Base-by-base conservation (phyloP, 1,140 invertebrate genomes). In the Cotesia vestalis region DNA sequence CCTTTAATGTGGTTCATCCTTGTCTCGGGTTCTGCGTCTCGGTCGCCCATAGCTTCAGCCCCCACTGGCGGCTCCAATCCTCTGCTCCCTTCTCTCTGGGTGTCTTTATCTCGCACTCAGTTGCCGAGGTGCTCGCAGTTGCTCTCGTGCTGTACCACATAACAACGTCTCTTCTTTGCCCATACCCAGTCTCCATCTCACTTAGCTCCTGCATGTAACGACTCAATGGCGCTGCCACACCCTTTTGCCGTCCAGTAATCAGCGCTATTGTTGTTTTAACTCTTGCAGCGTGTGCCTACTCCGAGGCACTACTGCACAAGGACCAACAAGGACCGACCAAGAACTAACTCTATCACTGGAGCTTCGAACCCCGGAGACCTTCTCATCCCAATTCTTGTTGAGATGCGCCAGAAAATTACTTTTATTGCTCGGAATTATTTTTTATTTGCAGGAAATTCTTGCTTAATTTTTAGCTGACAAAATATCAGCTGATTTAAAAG, bases 201-300 rank as follows among this genome's bases (percentile, higher is more conserved):
- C 79, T 82, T 76, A 81, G 82, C 85, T 83, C 74, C 82, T 83
- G 83, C 80, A 80, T 84, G 80, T 85, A 84, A 85, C 85, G 81
- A 85, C 83, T 85, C 82, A 84, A 85, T 86, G 85, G 83, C 80
- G 83, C 80, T 83, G 84, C 85, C 84, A 85, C 85, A 84, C 85
- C 85, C 84, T 85, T 85, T 84, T 78, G 78, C 81, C 83, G 81
- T 84, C 81, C 81, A 82, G 81, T 85, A 86, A 85, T 86, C 85
- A 85, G 80, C 81, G 82, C 84, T 85, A 84, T 85, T 84, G 84
- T 85, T 83, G 77, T 84, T 84, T 81, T 80, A 79, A 79, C 81
- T 81, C 74, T 79, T 78, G 75, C 76, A 76, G 75, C 74, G 75
- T 64, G 53, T 53, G 53, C 14, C 60, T 71, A n/a, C 11, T 20